phyloP scores from a whole-genome alignment of 2,113 vertebrate genomes.

The Emydura subglobosa region DNA sequence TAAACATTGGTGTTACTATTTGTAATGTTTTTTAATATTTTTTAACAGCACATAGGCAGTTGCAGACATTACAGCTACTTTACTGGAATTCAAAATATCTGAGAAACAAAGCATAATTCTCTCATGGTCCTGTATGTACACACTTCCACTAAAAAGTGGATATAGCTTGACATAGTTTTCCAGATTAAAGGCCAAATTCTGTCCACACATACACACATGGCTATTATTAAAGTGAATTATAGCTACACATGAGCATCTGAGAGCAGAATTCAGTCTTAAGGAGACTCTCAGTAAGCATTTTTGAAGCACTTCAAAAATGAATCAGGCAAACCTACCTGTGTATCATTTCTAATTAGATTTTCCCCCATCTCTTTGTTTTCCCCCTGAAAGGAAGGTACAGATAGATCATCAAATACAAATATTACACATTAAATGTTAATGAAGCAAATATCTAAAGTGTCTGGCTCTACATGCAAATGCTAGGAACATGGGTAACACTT shows the following conservation, averaged over 20 bases:
- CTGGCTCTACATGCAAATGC: slow-evolving; percentile 15
- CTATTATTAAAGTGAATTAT: neutral
- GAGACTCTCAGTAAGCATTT: neutral
- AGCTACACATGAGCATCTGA: neutral
- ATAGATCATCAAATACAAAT: neutral
- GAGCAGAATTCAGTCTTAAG: neutral
- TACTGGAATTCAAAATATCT: slow-evolving; percentile 39
- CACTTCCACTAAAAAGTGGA: neutral
- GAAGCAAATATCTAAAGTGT: neutral
- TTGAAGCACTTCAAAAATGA: slow-evolving; percentile 33
- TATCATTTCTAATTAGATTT: slow-evolving; percentile 2
- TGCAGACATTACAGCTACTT: slow-evolving; percentile 27
- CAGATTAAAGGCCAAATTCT: slow-evolving; percentile 13
- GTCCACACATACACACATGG: neutral
- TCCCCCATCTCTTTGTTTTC: neutral
- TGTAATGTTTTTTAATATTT: slow-evolving; percentile 32
- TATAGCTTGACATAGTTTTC: slow-evolving; percentile 25
- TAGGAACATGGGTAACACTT: neutral
- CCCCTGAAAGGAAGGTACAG: neutral
- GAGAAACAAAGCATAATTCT: slow-evolving; percentile 39
- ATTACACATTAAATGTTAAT: slow-evolving; percentile 18
- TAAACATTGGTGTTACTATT: slow-evolving; percentile 30
- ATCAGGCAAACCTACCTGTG: slow-evolving; percentile 27
- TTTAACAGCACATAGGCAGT: slow-evolving; percentile 14
- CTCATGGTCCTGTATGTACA: neutral